Percentiles rank a stretch among this genome's conserved stretches.
phyloP scores from a whole-genome alignment of 2,888 invertebrate genomes.

The Epinotia ramella region DNA sequence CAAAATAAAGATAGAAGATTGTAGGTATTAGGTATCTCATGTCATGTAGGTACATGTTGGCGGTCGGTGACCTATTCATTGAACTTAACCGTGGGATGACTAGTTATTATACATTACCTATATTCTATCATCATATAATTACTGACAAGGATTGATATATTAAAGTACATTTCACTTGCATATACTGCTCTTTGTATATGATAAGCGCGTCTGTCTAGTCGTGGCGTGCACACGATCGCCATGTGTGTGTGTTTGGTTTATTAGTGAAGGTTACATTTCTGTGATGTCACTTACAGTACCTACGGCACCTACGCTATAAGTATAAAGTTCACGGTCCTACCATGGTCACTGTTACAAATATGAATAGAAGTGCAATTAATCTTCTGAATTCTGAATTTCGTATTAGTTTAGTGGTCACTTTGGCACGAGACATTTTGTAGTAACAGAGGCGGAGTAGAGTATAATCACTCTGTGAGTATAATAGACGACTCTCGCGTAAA shows the following conservation, averaged over 20 bases:
- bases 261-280: background rate
- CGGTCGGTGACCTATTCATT: background rate
- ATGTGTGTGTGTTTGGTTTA: background rate
- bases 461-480: no score
- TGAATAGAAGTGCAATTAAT: background rate
- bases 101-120: background rate
- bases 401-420: no score
- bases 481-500: background rate
- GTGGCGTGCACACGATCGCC: background rate
- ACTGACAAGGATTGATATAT: conserved; percentile 13
- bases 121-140: background rate
- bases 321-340: no score
- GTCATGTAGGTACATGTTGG: no score
- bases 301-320: no score
- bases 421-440: background rate
- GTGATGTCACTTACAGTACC: background rate
- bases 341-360: no score
- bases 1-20: no score
- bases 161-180: conserved; percentile 10
- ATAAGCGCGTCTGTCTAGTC: conserved; percentile 4
- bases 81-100: background rate
- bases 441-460: background rate
- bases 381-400: no score
- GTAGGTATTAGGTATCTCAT: no score
- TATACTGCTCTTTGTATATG: no score